These are phyloP conservation scores for Acronicta aceris DNA, from an alignment of 2,888 invertebrate genomes.

Conservation along the genomic window DNA sequence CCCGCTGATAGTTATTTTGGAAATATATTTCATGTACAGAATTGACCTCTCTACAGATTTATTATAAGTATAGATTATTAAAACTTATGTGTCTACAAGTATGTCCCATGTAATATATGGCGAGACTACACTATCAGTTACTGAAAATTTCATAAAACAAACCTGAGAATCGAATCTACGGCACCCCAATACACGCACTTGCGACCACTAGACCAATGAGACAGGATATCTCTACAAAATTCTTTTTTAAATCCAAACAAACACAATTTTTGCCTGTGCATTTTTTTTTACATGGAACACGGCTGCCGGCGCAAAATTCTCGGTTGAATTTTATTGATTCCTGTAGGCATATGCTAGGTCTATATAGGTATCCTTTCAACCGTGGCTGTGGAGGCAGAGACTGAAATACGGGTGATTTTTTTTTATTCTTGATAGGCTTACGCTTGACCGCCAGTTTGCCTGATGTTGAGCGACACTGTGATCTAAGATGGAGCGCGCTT, in stretches of 20 bases:
- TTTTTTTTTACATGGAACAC: constrained; percentile 11
- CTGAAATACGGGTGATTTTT: constrained; percentile 1
- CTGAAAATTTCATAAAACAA: neutral
- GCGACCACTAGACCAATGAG: too few species aligned
- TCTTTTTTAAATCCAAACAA: neutral
- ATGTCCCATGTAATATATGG: neutral
- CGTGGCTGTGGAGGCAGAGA: neutral
- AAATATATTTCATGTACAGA: too few species aligned
- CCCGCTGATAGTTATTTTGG: too few species aligned
- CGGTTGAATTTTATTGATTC: constrained; percentile 30
- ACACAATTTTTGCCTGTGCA: neutral
- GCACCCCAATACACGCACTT: too few species aligned
- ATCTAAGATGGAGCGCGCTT: too few species aligned
- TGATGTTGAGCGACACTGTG: too few species aligned
- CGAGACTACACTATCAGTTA: neutral
- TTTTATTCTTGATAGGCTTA: too few species aligned
- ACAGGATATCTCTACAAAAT: neutral
- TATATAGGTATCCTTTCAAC: constrained; percentile 15
- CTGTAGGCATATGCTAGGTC: neutral
- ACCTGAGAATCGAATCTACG: too few species aligned
- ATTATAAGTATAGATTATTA: too few species aligned
- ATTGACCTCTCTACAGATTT: too few species aligned
- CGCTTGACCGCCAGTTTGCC: too few species aligned
- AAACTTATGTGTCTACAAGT: too few species aligned
- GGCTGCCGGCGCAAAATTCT: constrained; percentile 7